Base-by-base conservation (phyloP, 2,888 invertebrate species). In the Scaptomyza polygonia region DNA sequence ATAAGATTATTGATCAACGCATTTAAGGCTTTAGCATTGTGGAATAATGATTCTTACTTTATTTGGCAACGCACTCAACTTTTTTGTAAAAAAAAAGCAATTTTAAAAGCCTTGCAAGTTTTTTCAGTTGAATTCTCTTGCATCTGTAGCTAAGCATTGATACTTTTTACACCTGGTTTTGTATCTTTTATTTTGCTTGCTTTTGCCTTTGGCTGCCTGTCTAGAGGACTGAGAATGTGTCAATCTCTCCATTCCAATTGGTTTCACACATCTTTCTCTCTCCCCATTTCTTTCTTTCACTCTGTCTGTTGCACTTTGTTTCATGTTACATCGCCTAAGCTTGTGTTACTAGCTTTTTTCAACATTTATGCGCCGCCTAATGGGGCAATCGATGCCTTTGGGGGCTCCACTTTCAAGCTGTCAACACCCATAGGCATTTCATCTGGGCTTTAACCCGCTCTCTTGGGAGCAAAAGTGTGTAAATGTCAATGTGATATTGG, bases 171-270 rank as follows among this genome's bases (percentile, higher is more conserved):
- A 32, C 6, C 2, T 30, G 8, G 7, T 39, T 5, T 11, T 11
- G 7, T 25, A 14, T 18, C 6, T 25, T 5, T 25, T 53, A 48
- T 42, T 39, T 44, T 43, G 18, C 29, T 25, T 25, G 5, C 5
- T 54, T 48, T 40, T 36, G 42, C 27, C 25, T 14, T 45, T 51
- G 51, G 64, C 56, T 45, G 42, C 45, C 44, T 49, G 44, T 73
- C 42, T 21, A 32, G 59, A 36, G 16, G 42, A 25, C 67, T 65
- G 51, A 59, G 82, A 79, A 59, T 45, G 82, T 87, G 79, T 84
- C 85, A 81, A 5, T 25, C 75, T 87, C 75, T 87, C 34, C 62
- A 63, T 77, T 74, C 69, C 75, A 49, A 56, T 63, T 74, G 68
- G 70, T 32, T 69, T 57, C 57, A 75, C 79, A 44, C 64, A 63